A percentile compares a stretch with the other conserved stretches of the same genome.
Evolutionary conservation across 2,888 invertebrate species (phyloP).

Genomic region (Pteria penguin): DNA sequence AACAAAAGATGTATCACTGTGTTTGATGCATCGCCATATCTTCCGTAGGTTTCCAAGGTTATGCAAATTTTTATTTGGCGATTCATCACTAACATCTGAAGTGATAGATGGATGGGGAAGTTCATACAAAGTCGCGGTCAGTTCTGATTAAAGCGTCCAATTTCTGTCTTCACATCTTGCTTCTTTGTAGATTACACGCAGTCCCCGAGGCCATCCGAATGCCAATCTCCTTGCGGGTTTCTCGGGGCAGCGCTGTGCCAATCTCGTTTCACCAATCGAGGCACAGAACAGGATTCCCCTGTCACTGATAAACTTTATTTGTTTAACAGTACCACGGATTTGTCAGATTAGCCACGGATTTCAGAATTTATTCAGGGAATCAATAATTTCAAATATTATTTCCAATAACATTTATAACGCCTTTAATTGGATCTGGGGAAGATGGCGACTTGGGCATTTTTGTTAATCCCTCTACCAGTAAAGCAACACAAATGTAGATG

Average conservation of each 20-base stretch:
- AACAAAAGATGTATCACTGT: slow-evolving; percentile 7
- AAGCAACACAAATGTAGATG: too few species aligned
- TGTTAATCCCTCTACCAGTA: too few species aligned
- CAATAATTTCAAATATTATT: neutral
- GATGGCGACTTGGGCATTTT: neutral
- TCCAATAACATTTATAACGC: neutral
- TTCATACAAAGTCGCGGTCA: neutral
- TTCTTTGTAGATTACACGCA: neutral
- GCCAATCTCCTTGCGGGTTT: neutral
- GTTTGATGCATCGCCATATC: slow-evolving; percentile 9
- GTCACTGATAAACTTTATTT: neutral
- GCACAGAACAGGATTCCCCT: neutral
- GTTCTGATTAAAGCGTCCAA: slow-evolving; percentile 12
- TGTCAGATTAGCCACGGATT: neutral
- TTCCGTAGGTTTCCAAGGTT: neutral
- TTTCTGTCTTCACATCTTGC: neutral
- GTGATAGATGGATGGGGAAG: slow-evolving; percentile 16
- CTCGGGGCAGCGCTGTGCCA: neutral
- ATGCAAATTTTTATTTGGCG: slow-evolving; percentile 21
- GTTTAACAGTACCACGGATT: neutral
- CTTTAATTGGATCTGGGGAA: neutral
- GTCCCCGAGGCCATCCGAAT: neutral
- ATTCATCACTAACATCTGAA: slow-evolving; percentile 11
- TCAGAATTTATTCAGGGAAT: neutral
- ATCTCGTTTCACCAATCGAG: neutral